Conservation (phyloP, 2,888 invertebrate genomes). For the Agonopterix arenella region DNA sequence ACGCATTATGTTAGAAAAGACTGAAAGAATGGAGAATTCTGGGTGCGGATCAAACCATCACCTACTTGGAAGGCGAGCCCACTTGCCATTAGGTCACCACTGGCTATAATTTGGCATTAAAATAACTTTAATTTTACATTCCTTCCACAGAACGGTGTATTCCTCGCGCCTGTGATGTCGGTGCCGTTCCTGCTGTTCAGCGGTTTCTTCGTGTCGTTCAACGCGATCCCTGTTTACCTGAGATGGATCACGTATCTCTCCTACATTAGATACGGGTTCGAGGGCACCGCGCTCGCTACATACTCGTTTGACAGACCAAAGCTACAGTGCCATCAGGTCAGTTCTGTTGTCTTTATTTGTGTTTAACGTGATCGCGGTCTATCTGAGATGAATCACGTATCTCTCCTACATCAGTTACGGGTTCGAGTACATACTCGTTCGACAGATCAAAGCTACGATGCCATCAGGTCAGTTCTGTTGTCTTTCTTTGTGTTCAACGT, state of each 20-base stretch:
- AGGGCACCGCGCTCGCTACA: slow-evolving; percentile 94
- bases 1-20: too few species aligned
- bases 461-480: slow-evolving; percentile 70
- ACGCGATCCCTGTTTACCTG: slow-evolving; percentile 95
- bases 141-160: slow-evolving; percentile 90
- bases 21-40: too few species aligned
- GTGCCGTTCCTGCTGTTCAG: slow-evolving; percentile 97
- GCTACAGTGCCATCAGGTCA: slow-evolving; percentile 86
- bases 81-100: too few species aligned
- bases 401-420: slow-evolving; percentile 96
- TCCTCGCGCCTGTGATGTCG: slow-evolving; percentile 97
- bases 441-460: slow-evolving; percentile 89
- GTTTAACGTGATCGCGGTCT: slow-evolving; percentile 96
- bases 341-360: background rate
- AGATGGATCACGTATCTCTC: slow-evolving; percentile 97
- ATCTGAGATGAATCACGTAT: slow-evolving; percentile 96
- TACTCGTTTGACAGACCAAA: slow-evolving; percentile 90
- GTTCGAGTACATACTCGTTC: slow-evolving; percentile 95
- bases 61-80: too few species aligned
- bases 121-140: background rate
- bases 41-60: too few species aligned
- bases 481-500: slow-evolving; percentile 96
- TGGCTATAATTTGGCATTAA: background rate
- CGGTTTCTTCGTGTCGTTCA: slow-evolving; percentile 97
- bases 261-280: slow-evolving; percentile 97